A percentile compares a stretch with the other conserved stretches of the same genome.
Conservation (phyloP, 2,113 vertebrate species). For the Syngnathus scovelli region DNA sequence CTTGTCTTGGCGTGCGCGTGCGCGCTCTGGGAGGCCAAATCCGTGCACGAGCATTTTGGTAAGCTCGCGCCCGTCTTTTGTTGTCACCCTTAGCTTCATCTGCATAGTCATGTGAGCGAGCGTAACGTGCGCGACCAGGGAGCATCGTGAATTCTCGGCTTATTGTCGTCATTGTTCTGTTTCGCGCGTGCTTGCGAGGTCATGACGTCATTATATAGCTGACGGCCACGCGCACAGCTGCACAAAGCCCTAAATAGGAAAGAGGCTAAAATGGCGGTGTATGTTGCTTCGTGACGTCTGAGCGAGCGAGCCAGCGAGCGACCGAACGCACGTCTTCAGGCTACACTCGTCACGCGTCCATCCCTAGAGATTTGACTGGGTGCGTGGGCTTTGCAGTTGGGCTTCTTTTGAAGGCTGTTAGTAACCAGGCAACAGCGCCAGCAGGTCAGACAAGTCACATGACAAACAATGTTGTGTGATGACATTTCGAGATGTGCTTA, state of each 20-base stretch:
- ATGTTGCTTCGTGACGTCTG: neutral
- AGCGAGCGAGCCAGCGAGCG: no score
- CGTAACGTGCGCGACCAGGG: neutral
- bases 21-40: slow-evolving; percentile 54
- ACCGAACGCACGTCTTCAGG: no score
- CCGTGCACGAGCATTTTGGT: slow-evolving; percentile 62
- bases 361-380: no score
- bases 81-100: neutral
- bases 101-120: neutral
- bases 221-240: neutral
- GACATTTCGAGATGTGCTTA: neutral
- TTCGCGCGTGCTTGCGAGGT: neutral
- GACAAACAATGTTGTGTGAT: neutral
- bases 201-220: neutral
- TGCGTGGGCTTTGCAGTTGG: no score
- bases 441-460: no score
- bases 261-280: neutral
- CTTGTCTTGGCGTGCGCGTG: slow-evolving; percentile 43
- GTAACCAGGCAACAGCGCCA: no score
- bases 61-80: slow-evolving; percentile 44
- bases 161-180: no score
- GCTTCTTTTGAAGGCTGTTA: no score
- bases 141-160: neutral
- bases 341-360: no score
- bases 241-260: neutral